Evolutionary conservation across 1,140 invertebrate genomes (phyloP).

Genomic region (Drosophila tropicalis): DNA sequence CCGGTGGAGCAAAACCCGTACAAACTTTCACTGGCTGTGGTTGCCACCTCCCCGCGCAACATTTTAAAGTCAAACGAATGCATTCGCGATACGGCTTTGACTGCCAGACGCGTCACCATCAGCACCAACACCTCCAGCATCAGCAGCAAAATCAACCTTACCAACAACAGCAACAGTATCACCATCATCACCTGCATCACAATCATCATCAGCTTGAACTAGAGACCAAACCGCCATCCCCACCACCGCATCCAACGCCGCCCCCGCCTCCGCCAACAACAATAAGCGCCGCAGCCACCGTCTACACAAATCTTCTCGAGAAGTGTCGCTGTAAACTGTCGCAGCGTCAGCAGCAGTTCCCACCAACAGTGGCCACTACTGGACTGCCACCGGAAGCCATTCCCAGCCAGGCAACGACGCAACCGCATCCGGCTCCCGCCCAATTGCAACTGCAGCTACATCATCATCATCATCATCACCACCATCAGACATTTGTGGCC

Average conservation of each 20-base stretch:
- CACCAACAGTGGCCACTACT: slow-evolving; percentile 17
- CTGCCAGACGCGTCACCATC: slow-evolving; percentile 72
- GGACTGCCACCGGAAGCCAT: slow-evolving; percentile 18
- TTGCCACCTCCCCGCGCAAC: slow-evolving; percentile 13
- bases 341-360: slow-evolving; percentile 35
- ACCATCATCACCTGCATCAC: slow-evolving; percentile 36
- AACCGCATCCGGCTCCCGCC: slow-evolving; percentile 47
- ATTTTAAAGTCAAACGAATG: slow-evolving; percentile 71
- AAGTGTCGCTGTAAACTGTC: slow-evolving; percentile 74
- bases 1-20: not conserved
- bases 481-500: slow-evolving; percentile 76
- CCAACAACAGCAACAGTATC: slow-evolving; percentile 46
- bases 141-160: slow-evolving; percentile 36
- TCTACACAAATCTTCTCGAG: slow-evolving; percentile 68
- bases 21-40: slow-evolving; percentile 20
- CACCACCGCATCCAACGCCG: not conserved
- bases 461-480: slow-evolving; percentile 73
- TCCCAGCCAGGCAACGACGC: slow-evolving; percentile 19
- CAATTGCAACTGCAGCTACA: slow-evolving; percentile 68
- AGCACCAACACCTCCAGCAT: slow-evolving; percentile 37
- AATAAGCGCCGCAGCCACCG: slow-evolving; percentile 40
- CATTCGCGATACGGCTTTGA: slow-evolving; percentile 80
- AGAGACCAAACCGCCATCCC: slow-evolving; percentile 26
- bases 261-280: slow-evolving; percentile 28
- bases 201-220: slow-evolving; percentile 38